Conservation (phyloP, 2,888 invertebrate species). For the Catonia carolina region DNA sequence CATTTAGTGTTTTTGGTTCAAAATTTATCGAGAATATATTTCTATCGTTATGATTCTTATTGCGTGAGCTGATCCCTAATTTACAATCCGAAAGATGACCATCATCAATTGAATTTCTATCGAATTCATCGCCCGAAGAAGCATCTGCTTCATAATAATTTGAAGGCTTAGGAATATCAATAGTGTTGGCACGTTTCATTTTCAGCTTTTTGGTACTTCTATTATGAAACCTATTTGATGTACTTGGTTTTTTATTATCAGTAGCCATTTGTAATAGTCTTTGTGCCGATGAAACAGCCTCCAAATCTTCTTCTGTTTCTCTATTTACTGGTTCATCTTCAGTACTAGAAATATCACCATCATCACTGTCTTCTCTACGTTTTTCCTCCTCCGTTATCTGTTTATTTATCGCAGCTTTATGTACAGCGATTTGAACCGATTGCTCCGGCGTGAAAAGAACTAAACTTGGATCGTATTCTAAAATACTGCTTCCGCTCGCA, state of each 20-base stretch:
- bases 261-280: slow-evolving; percentile 36
- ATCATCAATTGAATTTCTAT: slow-evolving; percentile 40
- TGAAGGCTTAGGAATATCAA: slow-evolving; percentile 72
- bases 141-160: slow-evolving; percentile 42
- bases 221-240: slow-evolving; percentile 26
- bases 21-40: slow-evolving; percentile 54
- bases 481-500: slow-evolving; percentile 29
- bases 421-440: slow-evolving; percentile 42
- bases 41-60: slow-evolving; percentile 42
- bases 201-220: slow-evolving; percentile 58
- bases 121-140: slow-evolving; percentile 45
- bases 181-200: slow-evolving; percentile 84
- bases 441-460: slow-evolving; percentile 42
- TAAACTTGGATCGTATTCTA: slow-evolving; percentile 40
- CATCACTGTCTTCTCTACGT: slow-evolving; percentile 28
- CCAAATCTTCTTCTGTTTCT: slow-evolving; percentile 23
- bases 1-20: slow-evolving; percentile 76
- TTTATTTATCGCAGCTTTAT: slow-evolving; percentile 44
- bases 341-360: slow-evolving; percentile 34
- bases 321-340: slow-evolving; percentile 30
- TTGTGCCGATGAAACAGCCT: slow-evolving; percentile 33
- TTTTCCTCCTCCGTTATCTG: slow-evolving; percentile 41
- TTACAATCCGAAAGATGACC: slow-evolving; percentile 24
- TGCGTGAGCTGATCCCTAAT: slow-evolving; percentile 33
- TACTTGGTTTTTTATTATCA: slow-evolving; percentile 30